Evolutionary conservation across 2,797 vertebrate genomes (phyloP), one percentile per base, ranked within the genome.

Genomic region (Spinibarbus caldwelli): DNA sequence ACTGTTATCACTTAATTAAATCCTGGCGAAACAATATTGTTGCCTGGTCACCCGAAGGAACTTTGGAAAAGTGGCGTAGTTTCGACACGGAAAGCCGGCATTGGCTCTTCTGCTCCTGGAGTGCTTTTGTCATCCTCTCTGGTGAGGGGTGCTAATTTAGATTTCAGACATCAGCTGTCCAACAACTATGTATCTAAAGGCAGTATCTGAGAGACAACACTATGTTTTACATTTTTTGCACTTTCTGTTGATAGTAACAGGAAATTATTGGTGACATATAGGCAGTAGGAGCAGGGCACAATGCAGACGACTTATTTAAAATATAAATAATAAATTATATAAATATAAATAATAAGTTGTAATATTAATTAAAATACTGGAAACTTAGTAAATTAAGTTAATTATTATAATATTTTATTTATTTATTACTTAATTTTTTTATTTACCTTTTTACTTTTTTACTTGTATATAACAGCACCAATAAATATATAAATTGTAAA

Each of bases 1-100:
- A 96, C 96, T 95, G 96, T 97, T 97, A 97, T 97, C 96, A 97
- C 96, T 97, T 97, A 97, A 97, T 97, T 97, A 97, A 97, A 96
- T 97, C 96, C 96, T 94, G 93, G 94, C 95, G 95, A 96, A 96
- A 96, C 96, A 96, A 96, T 95, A 95, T 95, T 96, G 95, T 96
- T 96, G 95, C 94, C 96, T 96, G 94, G 95, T 96, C 96, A 97
- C 96, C 96, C 94, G 81, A 93, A 95, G 96, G 96, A 96, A 96
- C 95, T 90, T 89, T 82, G 86, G 76, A 72, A 94, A 94, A 93
- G 93, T 93, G 91, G 92, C 92, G 93, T 93, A 91, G 92, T 91
- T 93, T 94, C 94, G 94, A 95, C 85, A 84, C 95, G 94, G 94
- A 95, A 95, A 94, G 73, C 64, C 49, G 78, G 81, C 94, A 92